phyloP scores from a whole-genome alignment of 1,140 invertebrate species.

The Hylaeus volcanicus region DNA sequence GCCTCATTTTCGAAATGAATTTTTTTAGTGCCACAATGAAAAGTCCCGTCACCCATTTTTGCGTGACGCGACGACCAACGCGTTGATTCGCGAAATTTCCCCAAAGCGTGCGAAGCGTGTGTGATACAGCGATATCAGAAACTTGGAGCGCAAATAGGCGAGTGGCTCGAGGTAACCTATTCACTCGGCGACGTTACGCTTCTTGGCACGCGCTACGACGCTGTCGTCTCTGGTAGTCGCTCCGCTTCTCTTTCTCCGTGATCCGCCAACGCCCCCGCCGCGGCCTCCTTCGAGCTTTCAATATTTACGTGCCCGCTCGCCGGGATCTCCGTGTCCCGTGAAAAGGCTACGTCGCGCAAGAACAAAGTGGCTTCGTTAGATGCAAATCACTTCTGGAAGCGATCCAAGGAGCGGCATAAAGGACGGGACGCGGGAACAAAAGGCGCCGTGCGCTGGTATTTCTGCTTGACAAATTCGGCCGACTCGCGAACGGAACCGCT shows the following conservation, averaged over 20 bases:
- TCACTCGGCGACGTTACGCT: not conserved
- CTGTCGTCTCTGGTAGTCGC: not conserved
- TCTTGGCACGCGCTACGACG: conserved; percentile 22
- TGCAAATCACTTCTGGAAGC: conserved; percentile 56
- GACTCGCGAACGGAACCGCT: conserved; percentile 4
- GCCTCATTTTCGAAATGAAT: too few species aligned
- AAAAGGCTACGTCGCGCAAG: conserved; percentile 11
- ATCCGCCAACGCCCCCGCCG: not conserved
- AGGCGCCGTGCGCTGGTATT: conserved; percentile 46
- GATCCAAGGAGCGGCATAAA: conserved; percentile 47
- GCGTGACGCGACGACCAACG: too few species aligned
- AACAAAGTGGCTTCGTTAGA: conserved; percentile 57
- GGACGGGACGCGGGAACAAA: conserved; percentile 31
- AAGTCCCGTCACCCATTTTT: too few species aligned
- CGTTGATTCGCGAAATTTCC: too few species aligned
- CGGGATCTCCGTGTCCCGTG: not conserved
- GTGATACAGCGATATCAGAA: too few species aligned
- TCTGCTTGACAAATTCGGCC: conserved; percentile 44
- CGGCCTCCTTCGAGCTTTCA: conserved; percentile 28
- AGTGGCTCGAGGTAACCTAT: not conserved
- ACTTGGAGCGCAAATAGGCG: too few species aligned
- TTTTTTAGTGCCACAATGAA: too few species aligned
- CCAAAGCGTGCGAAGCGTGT: too few species aligned
- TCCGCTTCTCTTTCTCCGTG: not conserved
- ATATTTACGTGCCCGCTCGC: conserved; percentile 38